Percentiles rank a stretch among this genome's conserved stretches.
Evolutionary conservation across 2,113 vertebrate species (phyloP).

Genomic region (Serinus canaria): DNA sequence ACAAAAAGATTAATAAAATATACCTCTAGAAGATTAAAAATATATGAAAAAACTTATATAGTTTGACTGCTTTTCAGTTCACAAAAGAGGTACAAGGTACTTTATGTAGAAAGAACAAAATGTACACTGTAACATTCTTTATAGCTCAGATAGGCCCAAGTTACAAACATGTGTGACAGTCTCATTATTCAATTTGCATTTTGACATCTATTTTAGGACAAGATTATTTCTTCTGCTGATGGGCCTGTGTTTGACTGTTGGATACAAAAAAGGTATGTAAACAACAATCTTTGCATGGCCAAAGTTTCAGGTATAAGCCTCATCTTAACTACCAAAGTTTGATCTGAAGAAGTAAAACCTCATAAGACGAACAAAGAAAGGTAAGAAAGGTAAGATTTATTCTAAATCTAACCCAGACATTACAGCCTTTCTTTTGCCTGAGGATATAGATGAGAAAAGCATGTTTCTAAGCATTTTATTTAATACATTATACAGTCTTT

Average conservation of each 20-base stretch:
- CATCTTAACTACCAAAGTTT: background rate
- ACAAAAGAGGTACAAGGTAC: background rate
- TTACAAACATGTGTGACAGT: background rate
- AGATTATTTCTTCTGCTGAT: background rate
- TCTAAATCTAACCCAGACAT: background rate
- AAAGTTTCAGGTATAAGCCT: background rate
- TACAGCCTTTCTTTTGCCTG: background rate
- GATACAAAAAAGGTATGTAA: background rate
- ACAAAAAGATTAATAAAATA: background rate
- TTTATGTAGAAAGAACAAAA: background rate
- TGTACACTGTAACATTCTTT: background rate
- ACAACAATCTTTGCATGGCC: background rate
- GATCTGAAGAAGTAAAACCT: background rate
- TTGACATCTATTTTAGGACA: background rate
- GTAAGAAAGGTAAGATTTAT: background rate
- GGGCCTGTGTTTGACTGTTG: background rate
- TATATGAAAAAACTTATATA: background rate
- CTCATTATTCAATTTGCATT: background rate
- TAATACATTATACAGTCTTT: background rate
- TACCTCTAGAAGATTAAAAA: background rate
- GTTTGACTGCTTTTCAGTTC: background rate
- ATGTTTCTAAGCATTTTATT: background rate
- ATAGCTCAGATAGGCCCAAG: background rate
- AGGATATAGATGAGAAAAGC: background rate
- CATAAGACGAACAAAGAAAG: background rate